A percentile compares a stretch with the other conserved stretches of the same genome.
Conservation (phyloP, 2,888 invertebrate genomes). For the Timandra comae region DNA sequence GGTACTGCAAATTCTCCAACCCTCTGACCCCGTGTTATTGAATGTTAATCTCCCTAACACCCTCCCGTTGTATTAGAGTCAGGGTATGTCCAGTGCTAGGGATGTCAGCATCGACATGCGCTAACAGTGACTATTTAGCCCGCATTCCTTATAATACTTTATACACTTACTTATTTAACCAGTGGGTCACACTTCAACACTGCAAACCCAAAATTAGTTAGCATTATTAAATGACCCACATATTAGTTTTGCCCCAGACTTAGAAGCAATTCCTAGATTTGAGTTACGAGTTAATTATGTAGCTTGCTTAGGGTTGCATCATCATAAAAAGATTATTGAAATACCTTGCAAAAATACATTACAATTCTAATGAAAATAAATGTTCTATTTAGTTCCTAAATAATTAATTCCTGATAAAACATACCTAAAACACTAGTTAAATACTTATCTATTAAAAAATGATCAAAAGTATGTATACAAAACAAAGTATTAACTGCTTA, state of each 20-base stretch:
- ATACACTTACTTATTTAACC: conserved; percentile 61
- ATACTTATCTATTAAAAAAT: too few species aligned
- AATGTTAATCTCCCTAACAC: conserved; percentile 21
- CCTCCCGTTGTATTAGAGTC: conserved; percentile 31
- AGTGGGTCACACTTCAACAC: conserved; percentile 71
- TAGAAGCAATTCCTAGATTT: too few species aligned
- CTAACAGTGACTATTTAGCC: conserved; percentile 68
- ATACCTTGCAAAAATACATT: too few species aligned
- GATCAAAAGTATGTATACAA: too few species aligned
- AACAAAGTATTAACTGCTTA: too few species aligned
- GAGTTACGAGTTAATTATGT: too few species aligned
- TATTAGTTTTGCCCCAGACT: conserved; percentile 29
- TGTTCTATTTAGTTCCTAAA: too few species aligned
- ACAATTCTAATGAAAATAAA: too few species aligned
- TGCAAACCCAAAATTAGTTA: conserved; percentile 74
- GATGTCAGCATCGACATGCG: conserved; percentile 67
- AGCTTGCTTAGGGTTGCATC: too few species aligned
- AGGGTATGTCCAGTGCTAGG: conserved; percentile 64
- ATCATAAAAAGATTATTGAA: too few species aligned
- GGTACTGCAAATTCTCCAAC: conserved; percentile 47
- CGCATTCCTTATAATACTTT: conserved; percentile 65
- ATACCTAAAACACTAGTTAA: too few species aligned
- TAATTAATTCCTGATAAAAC: too few species aligned
- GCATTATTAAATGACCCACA: conserved; percentile 49
- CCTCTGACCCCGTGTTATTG: conserved; percentile 17